phyloP scores from a whole-genome alignment of 2,797 vertebrate genomes.

The Myiotriccus ornatus region DNA sequence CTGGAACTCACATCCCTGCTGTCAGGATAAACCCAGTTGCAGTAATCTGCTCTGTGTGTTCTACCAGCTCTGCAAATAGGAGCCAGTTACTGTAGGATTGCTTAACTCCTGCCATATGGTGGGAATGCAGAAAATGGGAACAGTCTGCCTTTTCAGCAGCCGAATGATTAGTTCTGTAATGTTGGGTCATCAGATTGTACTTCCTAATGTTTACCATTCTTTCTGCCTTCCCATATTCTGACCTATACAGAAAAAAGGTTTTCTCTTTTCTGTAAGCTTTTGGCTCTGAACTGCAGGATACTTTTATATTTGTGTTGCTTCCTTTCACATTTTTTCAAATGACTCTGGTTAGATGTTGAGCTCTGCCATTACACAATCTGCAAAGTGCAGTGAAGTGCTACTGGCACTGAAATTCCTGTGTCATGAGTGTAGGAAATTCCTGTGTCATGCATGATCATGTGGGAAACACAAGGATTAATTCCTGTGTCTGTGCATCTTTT shows the following conservation, averaged over 20 bases:
- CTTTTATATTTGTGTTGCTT: background rate
- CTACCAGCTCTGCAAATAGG: conserved; percentile 37
- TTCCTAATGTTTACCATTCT: conserved; percentile 1
- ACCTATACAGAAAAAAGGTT: background rate
- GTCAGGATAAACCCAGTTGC: conserved; percentile 11
- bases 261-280: background rate
- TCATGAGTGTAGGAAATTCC: background rate
- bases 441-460: background rate
- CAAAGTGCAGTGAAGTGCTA: background rate
- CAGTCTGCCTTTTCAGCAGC: conserved; percentile 5
- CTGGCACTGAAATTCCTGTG: background rate
- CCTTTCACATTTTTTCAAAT: background rate
- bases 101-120: conserved; percentile 52
- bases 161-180: conserved; percentile 4
- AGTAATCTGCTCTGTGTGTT: background rate
- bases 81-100: conserved; percentile 17
- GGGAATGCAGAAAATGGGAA: conserved; percentile 31
- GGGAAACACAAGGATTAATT: background rate
- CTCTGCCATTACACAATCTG: background rate
- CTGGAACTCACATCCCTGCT: background rate
- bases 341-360: background rate
- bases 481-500: background rate
- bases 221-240: background rate
- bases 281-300: background rate
- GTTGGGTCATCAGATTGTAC: background rate